Evolutionary conservation across 2,888 invertebrate genomes (phyloP), one percentile per base, ranked within the genome.

Genomic region (Plebejus anna): DNA sequence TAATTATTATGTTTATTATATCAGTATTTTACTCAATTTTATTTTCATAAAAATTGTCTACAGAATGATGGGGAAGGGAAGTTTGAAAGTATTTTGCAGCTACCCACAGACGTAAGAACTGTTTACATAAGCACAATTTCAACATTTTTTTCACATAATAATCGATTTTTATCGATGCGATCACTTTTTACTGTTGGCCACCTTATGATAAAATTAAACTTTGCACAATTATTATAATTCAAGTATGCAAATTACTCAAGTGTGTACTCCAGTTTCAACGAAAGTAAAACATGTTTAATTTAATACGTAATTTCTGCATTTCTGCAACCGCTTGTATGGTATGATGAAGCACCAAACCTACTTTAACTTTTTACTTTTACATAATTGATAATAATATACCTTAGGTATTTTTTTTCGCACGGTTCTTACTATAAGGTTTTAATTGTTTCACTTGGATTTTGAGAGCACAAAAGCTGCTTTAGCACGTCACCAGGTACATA

Each of bases 51-150:
- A 66, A 66, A 32, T 42, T 47, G 22, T 72, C 72, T 72, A 72
- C 72, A 72, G 72, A 72, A 22, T 47, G 72, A 72, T 28, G 72
- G 51, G 1, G 72, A 72, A 22, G 72, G 47, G 5, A 72, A 72
- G 28, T 28, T 72, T 28, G 72, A 72, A 13, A 72, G 71, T 42
- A 9, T 47, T 11, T 51, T 72, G 72, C 72, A 72, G 72, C 51
- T 72, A 47, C 72, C 72, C 2, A 6, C 72, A 28, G 72, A 72
- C 47, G 72, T 72, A 72, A 72, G 72, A 1, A 47, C 42, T 42
- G 16, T 71, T 42, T 71, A 71, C n/a, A 71, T 66, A 66, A 66
- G 66, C 66, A 66, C 66, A 66, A 66, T 66, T 66, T 32, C 66
- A 66, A 66, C 13, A 66, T 36, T 32, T 66, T 32, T 2, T 36